phyloP scores from a whole-genome alignment of 2,797 vertebrate species.

The Oceanodroma leucorhoa region DNA sequence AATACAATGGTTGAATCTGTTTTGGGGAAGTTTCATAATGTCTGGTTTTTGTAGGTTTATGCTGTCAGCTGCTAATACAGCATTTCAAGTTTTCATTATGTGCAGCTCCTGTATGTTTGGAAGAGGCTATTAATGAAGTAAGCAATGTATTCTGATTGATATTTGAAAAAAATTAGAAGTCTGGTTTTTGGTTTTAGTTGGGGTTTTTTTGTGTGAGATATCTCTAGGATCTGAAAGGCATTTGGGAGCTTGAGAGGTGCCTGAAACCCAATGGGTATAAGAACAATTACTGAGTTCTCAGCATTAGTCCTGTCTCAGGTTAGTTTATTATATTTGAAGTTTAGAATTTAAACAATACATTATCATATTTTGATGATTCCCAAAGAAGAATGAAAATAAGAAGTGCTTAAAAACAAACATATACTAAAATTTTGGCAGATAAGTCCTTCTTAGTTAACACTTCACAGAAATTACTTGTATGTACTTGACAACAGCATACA shows the following conservation, averaged over 20 bases:
- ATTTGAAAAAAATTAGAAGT: background rate
- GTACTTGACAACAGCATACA: slow-evolving; percentile 70
- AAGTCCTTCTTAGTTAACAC: slow-evolving; percentile 71
- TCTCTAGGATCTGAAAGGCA: slow-evolving; percentile 1
- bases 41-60: background rate
- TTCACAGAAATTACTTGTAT: slow-evolving; percentile 71
- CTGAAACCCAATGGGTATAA: slow-evolving; percentile 24
- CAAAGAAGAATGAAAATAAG: slow-evolving; percentile 62
- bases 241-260: slow-evolving; percentile 34
- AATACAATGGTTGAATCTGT: background rate
- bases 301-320: slow-evolving; percentile 47
- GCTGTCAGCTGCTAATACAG: background rate
- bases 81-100: background rate
- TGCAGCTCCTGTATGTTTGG: background rate
- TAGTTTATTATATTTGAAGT: slow-evolving; percentile 66
- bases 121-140: background rate
- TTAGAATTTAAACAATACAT: slow-evolving; percentile 57
- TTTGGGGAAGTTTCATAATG: background rate
- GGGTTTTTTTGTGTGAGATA: background rate
- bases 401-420: slow-evolving; percentile 61
- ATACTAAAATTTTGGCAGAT: slow-evolving; percentile 64
- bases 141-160: background rate
- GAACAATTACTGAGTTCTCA: slow-evolving; percentile 53
- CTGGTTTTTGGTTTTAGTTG: background rate
- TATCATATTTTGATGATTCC: slow-evolving; percentile 69